Evolutionary conservation across 2,797 vertebrate species (phyloP).

Genomic region (Eidolon dupreanum): DNA sequence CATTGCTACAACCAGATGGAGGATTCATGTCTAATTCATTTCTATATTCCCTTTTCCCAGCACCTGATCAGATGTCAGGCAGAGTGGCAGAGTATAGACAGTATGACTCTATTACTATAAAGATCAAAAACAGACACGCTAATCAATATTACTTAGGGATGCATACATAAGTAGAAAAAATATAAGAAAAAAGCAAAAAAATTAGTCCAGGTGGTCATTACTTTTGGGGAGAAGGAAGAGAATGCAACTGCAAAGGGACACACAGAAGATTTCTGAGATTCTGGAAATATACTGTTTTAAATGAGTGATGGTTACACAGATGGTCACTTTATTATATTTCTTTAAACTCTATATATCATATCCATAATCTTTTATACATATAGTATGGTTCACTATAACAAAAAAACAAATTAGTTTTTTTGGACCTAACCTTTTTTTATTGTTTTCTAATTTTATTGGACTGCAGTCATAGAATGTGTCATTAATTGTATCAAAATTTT

Average conservation of each 20-base stretch:
- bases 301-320: not conserved
- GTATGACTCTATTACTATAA: not conserved
- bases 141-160: not conserved
- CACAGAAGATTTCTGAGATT: not conserved
- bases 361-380: not conserved
- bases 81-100: not conserved
- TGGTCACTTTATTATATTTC: constrained; percentile 5
- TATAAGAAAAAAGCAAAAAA: not conserved
- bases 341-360: not conserved
- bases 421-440: not conserved
- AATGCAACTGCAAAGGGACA: not conserved
- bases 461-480: constrained; percentile 23
- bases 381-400: not conserved
- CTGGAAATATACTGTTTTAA: not conserved
- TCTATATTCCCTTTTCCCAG: not conserved
- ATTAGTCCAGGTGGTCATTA: not conserved
- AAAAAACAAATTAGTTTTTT: not conserved
- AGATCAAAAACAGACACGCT: not conserved
- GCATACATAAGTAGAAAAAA: not conserved
- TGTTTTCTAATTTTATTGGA: constrained; percentile 40
- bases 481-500: constrained; percentile 53
- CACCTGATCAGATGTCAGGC: not conserved
- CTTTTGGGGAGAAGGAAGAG: not conserved
- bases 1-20: not conserved
- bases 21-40: not conserved